Evolutionary conservation across 2,113 vertebrate species (phyloP).

Genomic region (Caranx ignobilis): DNA sequence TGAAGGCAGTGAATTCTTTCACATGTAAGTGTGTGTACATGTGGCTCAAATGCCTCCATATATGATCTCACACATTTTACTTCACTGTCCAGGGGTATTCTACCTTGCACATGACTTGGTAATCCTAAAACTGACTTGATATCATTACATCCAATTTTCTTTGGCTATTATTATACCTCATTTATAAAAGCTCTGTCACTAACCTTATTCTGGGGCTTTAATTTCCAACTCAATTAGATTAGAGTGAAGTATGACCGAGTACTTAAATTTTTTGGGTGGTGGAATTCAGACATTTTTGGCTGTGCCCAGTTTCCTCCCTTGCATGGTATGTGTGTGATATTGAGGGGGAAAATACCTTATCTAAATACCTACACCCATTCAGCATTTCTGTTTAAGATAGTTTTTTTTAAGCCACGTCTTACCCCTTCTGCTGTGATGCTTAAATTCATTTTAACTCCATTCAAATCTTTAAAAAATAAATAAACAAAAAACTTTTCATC

Average conservation of each 20-base stretch:
- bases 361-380: slow-evolving; percentile 44
- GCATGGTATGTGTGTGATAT: slow-evolving; percentile 29
- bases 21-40: neutral
- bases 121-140: slow-evolving; percentile 56
- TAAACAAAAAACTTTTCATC: neutral
- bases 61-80: slow-evolving; percentile 4
- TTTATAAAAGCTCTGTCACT: slow-evolving; percentile 79
- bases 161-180: slow-evolving; percentile 78
- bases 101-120: slow-evolving; percentile 15
- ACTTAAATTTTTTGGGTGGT: slow-evolving; percentile 53
- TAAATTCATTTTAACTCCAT: slow-evolving; percentile 17
- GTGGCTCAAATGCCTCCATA: neutral
- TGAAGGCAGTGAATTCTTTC: slow-evolving; percentile 4
- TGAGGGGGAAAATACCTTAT: slow-evolving; percentile 32
- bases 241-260: slow-evolving; percentile 71
- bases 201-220: slow-evolving; percentile 75
- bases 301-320: slow-evolving; percentile 56
- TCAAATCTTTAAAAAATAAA: neutral
- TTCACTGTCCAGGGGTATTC: slow-evolving; percentile 18
- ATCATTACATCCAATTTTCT: slow-evolving; percentile 72
- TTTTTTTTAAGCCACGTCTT: neutral
- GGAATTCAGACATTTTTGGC: slow-evolving; percentile 56
- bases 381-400: slow-evolving; percentile 4
- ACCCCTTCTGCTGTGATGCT: slow-evolving; percentile 4
- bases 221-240: slow-evolving; percentile 78